A percentile compares a stretch with the other conserved stretches of the same genome.
Evolutionary conservation across 1,140 invertebrate genomes (phyloP).

Genomic region (Drosophila nebulosa): DNA sequence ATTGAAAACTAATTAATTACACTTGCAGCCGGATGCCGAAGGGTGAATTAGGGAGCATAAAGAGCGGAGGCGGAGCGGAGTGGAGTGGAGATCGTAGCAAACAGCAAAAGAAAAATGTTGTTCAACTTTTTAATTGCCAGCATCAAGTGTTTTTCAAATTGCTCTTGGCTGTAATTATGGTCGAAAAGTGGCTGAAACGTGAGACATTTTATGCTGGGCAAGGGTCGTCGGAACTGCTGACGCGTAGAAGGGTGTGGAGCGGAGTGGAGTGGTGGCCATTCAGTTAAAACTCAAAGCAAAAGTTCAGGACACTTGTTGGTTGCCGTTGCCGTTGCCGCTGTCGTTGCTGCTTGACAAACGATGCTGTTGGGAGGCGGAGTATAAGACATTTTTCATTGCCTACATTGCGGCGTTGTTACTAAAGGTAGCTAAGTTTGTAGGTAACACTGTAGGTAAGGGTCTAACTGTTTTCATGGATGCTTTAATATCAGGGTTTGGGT

Average conservation of each 20-base stretch:
- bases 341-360: not conserved
- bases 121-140: slow-evolving; percentile 79
- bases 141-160: slow-evolving; percentile 79
- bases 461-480: slow-evolving; percentile 12
- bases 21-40: slow-evolving; percentile 65
- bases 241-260: not conserved
- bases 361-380: not conserved
- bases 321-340: slow-evolving; percentile 1
- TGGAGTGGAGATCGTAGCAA: slow-evolving; percentile 6
- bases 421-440: not conserved
- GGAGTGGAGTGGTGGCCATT: not conserved
- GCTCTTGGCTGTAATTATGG: slow-evolving; percentile 77
- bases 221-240: slow-evolving; percentile 47
- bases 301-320: slow-evolving; percentile 73
- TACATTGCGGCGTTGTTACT: slow-evolving; percentile 9
- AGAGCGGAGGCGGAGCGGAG: not conserved
- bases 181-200: slow-evolving; percentile 74
- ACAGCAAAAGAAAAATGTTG: slow-evolving; percentile 68
- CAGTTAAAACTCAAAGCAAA: slow-evolving; percentile 36
- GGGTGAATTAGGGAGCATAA: not conserved
- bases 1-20: slow-evolving; percentile 80
- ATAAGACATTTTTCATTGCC: slow-evolving; percentile 26
- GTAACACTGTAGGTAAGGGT: not conserved
- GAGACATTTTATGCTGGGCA: slow-evolving; percentile 68
- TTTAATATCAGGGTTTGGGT: slow-evolving; percentile 9